phyloP scores from a whole-genome alignment of 2,888 invertebrate species.

The Macrophya alboannulata region DNA sequence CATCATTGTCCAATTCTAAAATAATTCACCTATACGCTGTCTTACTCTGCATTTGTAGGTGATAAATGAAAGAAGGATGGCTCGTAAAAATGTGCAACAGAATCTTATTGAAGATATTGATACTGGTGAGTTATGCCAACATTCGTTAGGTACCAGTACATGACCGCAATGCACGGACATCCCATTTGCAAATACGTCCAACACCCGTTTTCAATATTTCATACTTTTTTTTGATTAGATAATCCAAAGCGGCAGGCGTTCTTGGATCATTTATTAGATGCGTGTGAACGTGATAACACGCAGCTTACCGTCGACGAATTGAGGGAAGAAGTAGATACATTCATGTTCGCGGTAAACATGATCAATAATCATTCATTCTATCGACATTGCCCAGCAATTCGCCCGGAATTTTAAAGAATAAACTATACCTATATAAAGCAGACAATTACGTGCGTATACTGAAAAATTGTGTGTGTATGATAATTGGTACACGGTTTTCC shows the following conservation, averaged over 20 bases:
- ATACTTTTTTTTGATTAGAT: slow-evolving; percentile 74
- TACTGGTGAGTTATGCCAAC: slow-evolving; percentile 56
- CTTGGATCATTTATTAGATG: slow-evolving; percentile 85
- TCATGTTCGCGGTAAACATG: slow-evolving; percentile 86
- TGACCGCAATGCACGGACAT: too few relatives aligned
- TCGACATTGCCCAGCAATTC: not conserved
- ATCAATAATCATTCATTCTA: not conserved
- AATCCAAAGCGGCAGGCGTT: slow-evolving; percentile 85
- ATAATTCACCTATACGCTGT: not conserved
- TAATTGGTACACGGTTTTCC: slow-evolving; percentile 51
- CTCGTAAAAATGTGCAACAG: slow-evolving; percentile 57
- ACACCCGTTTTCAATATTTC: too few relatives aligned
- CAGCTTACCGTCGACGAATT: slow-evolving; percentile 84
- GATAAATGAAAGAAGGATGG: slow-evolving; percentile 64
- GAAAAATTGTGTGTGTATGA: not conserved
- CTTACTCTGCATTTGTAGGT: slow-evolving; percentile 62
- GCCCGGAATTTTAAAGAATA: not conserved
- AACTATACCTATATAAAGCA: slow-evolving; percentile 58
- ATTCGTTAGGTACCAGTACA: too few relatives aligned
- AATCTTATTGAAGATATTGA: not conserved
- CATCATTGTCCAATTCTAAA: slow-evolving; percentile 1
- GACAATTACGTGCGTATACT: slow-evolving; percentile 67
- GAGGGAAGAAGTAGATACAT: slow-evolving; percentile 88
- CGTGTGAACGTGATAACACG: slow-evolving; percentile 82
- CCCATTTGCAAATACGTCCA: too few relatives aligned